A percentile compares a stretch with the other conserved stretches of the same genome.
phyloP scores from a whole-genome alignment of 2,113 vertebrate genomes.

The Notiomystis cincta region DNA sequence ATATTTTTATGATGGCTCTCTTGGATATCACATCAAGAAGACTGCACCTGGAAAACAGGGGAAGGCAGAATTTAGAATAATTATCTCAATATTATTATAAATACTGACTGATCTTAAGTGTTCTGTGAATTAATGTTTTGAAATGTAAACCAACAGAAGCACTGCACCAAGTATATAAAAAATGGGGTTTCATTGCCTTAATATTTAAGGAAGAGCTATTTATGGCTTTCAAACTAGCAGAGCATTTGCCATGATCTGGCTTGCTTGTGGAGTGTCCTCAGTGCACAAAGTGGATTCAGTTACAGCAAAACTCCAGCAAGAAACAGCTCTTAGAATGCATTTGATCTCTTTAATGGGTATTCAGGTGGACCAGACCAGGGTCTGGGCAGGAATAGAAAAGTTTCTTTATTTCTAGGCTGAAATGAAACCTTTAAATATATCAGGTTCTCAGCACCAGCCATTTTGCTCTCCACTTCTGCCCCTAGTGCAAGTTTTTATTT shows the following conservation, averaged over 20 bases:
- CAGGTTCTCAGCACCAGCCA: not conserved
- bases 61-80: not conserved
- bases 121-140: not conserved
- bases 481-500: not conserved
- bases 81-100: not conserved
- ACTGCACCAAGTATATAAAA: not conserved
- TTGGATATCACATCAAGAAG: not conserved
- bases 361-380: not conserved
- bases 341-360: not conserved
- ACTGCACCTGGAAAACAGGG: not conserved
- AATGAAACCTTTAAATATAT: not conserved
- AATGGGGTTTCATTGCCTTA: not conserved
- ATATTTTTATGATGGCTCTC: not conserved
- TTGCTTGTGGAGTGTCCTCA: not conserved
- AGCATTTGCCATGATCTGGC: not conserved
- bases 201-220: not conserved
- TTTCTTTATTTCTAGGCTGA: not conserved
- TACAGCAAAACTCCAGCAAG: not conserved
- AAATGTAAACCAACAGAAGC: not conserved
- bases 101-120: not conserved
- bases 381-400: not conserved
- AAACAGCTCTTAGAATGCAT: not conserved
- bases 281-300: not conserved
- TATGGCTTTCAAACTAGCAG: not conserved
- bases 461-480: not conserved